Conservation (phyloP, 2,888 invertebrate genomes). For the Volucella bombylans region DNA sequence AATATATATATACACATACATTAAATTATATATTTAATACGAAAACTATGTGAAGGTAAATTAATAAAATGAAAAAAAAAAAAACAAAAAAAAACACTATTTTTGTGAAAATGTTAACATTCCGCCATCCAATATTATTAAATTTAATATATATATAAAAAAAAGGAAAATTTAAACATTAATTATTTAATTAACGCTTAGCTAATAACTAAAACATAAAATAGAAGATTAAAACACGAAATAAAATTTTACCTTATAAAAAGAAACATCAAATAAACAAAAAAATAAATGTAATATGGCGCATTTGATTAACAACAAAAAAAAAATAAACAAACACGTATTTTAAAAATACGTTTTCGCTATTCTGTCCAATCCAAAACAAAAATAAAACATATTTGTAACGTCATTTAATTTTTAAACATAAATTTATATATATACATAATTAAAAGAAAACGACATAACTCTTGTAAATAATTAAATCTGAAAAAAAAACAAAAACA, state of each 20-base stretch:
- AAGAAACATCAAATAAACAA: slow-evolving; percentile 22
- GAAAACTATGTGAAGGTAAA: slow-evolving; percentile 38
- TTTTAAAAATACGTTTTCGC: slow-evolving; percentile 76
- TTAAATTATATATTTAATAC: slow-evolving; percentile 51
- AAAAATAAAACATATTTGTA: slow-evolving; percentile 54
- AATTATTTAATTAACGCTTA: slow-evolving; percentile 71
- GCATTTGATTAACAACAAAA: slow-evolving; percentile 59
- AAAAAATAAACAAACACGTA: slow-evolving; percentile 66
- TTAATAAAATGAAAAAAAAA: slow-evolving; percentile 55
- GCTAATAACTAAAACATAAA: slow-evolving; percentile 65
- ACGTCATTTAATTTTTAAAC: slow-evolving; percentile 56
- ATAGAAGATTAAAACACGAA: slow-evolving; percentile 67
- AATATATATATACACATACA: slow-evolving; percentile 63
- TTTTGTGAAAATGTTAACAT: slow-evolving; percentile 77
- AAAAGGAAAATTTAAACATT: slow-evolving; percentile 45
- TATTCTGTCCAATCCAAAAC: slow-evolving; percentile 75
- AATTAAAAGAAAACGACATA: slow-evolving; percentile 28
- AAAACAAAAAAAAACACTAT: slow-evolving; percentile 71
- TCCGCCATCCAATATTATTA: slow-evolving; percentile 76
- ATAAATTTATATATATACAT: slow-evolving; percentile 54
- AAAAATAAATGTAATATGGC: slow-evolving; percentile 45
- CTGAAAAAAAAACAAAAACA: slow-evolving; percentile 42
- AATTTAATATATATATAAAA: slow-evolving; percentile 61
- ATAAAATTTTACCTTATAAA: slow-evolving; percentile 59
- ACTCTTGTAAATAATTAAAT: slow-evolving; percentile 63